Base-by-base conservation (phyloP, 2,888 invertebrate species). In the Cerceris ruficornis region DNA sequence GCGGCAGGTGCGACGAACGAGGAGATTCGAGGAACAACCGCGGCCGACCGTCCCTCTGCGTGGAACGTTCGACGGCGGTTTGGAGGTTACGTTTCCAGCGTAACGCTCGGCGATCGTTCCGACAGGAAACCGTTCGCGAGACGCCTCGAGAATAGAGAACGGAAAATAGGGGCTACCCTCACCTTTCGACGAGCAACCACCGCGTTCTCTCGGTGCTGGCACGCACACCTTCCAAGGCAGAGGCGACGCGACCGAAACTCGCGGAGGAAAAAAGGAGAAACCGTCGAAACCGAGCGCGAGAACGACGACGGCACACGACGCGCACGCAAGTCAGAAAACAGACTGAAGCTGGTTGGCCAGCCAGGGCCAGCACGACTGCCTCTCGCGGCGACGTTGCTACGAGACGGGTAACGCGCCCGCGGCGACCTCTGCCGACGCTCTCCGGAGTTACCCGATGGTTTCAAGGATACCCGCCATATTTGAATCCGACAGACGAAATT, bases 271-370 rank as follows among this genome's bases (percentile, higher is more conserved):
- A 65, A 43, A 61, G 65, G 71, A 72, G 39, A 66, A 54, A 61
- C 13, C 13, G n/a, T 14, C 46, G 39, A 57, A 17, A 61, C n/a
- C 9, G 72, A 77, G 58, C 46, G 70, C 46, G 70, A 75, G 75
- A 54, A 70, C 17, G n/a, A 49, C 39, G 72, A 71, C 73, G 43
- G 58, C 76, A 80, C 80, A 87, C 82, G 77, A 82, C 80, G 85
- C 88, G 81, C 86, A 70, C 85, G 87, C 86, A 75, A 83, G 84
- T 85, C 87, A 89, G 85, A 86, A 88, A 88, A 89, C 88, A 88
- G 88, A 89, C 89, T 88, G 86, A 87, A 75, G 82, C 81, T 74
- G 68, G 69, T 68, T 68, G 58, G 59, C 61, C 64, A 57, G 80
- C 65, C 73, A 72, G 28, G 28, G 28, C 28, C 28, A 28, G 28